Evolutionary conservation across 2,113 vertebrate species (phyloP).

Genomic region (Misgurnus anguillicaudatus): DNA sequence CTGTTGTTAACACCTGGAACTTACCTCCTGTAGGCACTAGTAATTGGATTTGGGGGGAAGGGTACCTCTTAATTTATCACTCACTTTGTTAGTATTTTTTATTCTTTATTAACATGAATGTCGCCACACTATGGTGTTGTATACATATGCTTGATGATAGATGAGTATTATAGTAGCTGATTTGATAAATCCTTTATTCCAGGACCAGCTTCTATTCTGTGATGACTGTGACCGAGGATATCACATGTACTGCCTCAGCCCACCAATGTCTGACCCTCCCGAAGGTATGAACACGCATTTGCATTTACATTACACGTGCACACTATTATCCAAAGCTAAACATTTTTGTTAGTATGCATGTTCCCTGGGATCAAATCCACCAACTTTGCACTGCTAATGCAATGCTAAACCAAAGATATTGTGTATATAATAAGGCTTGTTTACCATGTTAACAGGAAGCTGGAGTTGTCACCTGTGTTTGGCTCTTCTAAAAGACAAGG

Average conservation of each 20-base stretch:
- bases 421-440: background rate
- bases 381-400: too few species aligned
- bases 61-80: too few species aligned
- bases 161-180: background rate
- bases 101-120: too few species aligned
- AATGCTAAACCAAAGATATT: too few species aligned
- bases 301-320: background rate
- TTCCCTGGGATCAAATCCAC: too few species aligned
- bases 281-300: conserved; percentile 76
- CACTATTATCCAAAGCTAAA: background rate
- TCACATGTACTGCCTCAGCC: conserved; percentile 93
- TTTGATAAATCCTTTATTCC: background rate
- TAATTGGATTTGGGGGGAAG: too few species aligned
- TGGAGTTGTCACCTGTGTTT: conserved; percentile 98
- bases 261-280: conserved; percentile 90
- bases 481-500: conserved; percentile 95
- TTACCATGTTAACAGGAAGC: conserved; percentile 76
- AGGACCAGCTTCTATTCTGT: conserved; percentile 94
- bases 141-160: too few species aligned
- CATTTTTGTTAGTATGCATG: too few species aligned
- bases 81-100: too few species aligned
- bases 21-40: too few species aligned
- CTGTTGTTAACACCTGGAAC: background rate
- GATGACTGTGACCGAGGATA: conserved; percentile 93
- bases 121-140: too few species aligned